Evolutionary conservation across 1,140 invertebrate species (phyloP).

Genomic region (Rhyacophila brunnea): DNA sequence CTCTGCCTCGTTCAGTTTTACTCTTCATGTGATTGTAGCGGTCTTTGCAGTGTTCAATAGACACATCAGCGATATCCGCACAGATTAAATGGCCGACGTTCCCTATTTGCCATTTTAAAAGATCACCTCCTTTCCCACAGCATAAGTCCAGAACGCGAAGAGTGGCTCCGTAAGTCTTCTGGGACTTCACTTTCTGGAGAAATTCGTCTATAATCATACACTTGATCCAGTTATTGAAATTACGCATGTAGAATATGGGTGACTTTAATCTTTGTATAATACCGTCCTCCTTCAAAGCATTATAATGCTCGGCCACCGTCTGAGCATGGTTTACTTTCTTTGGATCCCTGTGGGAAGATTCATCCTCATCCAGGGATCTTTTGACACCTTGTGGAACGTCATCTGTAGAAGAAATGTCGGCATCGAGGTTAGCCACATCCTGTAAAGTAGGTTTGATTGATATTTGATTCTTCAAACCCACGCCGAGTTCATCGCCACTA

Average conservation of each 20-base stretch:
- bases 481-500: too few species aligned
- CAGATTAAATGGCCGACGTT: constrained; percentile 85
- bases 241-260: constrained; percentile 89
- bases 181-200: constrained; percentile 40
- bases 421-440: too few species aligned
- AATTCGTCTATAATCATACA: constrained; percentile 79
- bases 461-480: too few species aligned
- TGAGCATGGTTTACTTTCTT: constrained; percentile 47
- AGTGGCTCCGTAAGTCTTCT: constrained; percentile 57
- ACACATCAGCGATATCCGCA: constrained; percentile 91
- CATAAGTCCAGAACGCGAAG: constrained; percentile 72
- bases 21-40: constrained; percentile 64
- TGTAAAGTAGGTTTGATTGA: too few species aligned
- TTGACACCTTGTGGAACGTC: background rate
- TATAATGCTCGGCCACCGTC: constrained; percentile 84
- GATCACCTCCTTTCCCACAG: constrained; percentile 95
- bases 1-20: constrained; percentile 43
- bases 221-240: constrained; percentile 99
- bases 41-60: constrained; percentile 81
- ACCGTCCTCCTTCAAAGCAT: constrained; percentile 79
- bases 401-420: background rate
- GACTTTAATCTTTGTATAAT: constrained; percentile 77
- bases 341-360: background rate
- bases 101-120: constrained; percentile 91
- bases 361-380: background rate